Base-by-base conservation (phyloP, 2,113 vertebrate genomes). In the Panthera leo region DNA sequence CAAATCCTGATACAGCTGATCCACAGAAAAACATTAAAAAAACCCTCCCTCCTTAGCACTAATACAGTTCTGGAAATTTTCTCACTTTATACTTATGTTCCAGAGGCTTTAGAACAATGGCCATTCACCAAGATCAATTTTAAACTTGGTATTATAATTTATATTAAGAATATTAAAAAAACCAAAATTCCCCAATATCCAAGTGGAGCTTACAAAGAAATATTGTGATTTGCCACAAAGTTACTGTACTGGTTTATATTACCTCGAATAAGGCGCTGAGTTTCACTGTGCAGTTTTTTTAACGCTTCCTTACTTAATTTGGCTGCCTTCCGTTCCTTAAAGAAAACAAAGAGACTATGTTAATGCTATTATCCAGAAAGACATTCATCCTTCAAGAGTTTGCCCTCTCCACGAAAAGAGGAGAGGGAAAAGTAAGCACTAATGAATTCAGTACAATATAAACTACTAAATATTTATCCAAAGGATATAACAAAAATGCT, bases 221-320 rank as follows among this genome's bases (percentile, higher is more conserved):
- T 55, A 71, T 0, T 92, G 15, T 78, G 83, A 84, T 92, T 86
- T 95, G 34, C 48, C 84, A 87, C 70, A 70, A 48, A 88, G 29
- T 96, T 88, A 90, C 16, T 6, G 0, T 29, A 73, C 10, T 78
- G 42, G 15, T 71, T 94, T 96, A 29, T 87, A 98, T 98, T 98
- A 99, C 99, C 99, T 99, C 99, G 98, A 95, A 99, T 85, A 87
- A 99, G 99, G 85, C 99, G 98, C 97, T 99, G 99, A 89, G 98
- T 99, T 95, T 99, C 99, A 98, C 99, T 99, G 73, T 99, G 99
- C 7, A 99, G 98, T 21, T 99, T 99, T 98, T 99, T 99, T 98
- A 99, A 99, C 2, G 99, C 99, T 97, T 99, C 99, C 97, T 99
- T 99, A 98, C 99, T 99, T 94, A 99, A 99, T 6, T 98, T 99